Base-by-base conservation (phyloP, 2,113 vertebrate genomes). In the Corythornis vintsioides region DNA sequence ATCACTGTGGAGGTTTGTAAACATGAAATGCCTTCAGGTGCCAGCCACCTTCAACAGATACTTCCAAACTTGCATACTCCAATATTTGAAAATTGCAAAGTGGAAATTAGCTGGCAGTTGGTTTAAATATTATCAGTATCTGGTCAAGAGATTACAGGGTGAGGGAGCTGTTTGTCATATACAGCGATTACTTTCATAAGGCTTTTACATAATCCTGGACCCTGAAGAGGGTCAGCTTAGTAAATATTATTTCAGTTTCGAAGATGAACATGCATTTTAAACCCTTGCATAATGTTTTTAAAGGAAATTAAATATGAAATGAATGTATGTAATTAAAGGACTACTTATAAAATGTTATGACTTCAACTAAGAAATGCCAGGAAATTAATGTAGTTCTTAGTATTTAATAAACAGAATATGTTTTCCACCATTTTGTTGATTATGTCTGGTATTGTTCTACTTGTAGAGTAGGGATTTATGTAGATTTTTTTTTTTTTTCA, bases 361-460 rank as follows among this genome's bases (percentile, higher is more conserved):
- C n/a, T 92, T 57, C 59, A 78, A 56, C 53, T 91, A 72, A 93
- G 89, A 88, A 93, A 91, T 92, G 73, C 70, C 70, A 95, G 78
- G 91, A 97, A 96, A 96, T 94, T 95, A 28, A 63, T 81, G n/a
- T 79, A 73, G 57, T 53, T 60, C 86, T 80, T 86, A 70, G 85
- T 92, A 88, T 83, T 96, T 87, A 93, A 91, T 93, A 92, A 96
- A 89, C 69, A 90, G 65, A 94, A 84, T 48, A 33, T 94, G 20
- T 95, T 95, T 97, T 94, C 84, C 82, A 74, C 88, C 66, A 64
- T 95, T 96, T 95, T 96, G 64, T 95, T 95, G 94, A 31, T 96
- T 94, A 95, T 92, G 70, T 59, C 65, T 95, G 66, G 14, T 94
- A 66, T 35, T 67, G 82, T 56, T 53, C 53, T 88, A 26, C 63